A percentile compares a stretch with the other conserved stretches of the same genome.
phyloP scores from a whole-genome alignment of 2,113 vertebrate species.

The Oreochromis tanganicae region DNA sequence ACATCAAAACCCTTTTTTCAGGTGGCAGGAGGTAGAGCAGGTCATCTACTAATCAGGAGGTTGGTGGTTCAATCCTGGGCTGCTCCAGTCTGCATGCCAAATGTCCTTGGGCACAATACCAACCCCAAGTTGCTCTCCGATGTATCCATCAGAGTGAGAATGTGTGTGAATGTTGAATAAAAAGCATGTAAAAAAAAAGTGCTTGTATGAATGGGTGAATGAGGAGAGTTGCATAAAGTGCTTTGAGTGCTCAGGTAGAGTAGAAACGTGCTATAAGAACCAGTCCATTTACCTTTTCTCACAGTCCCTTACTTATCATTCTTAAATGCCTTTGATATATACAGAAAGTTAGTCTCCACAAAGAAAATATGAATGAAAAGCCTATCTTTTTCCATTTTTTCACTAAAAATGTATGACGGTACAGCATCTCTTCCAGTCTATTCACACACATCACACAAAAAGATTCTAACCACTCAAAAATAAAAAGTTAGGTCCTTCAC shows the following conservation, averaged over 20 bases:
- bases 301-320: neutral
- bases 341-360: neutral
- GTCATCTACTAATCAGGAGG: neutral
- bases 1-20: neutral
- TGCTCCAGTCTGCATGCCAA: neutral
- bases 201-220: neutral
- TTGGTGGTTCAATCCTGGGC: neutral
- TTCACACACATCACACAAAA: neutral
- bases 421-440: neutral
- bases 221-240: neutral
- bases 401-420: accelerated
- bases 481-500: neutral
- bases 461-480: neutral
- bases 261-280: neutral
- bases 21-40: neutral
- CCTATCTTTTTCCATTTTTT: neutral
- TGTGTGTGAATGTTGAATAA: neutral
- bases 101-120: neutral
- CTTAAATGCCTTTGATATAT: neutral
- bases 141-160: neutral
- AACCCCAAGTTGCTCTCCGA: neutral
- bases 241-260: too few relatives aligned
- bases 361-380: neutral
- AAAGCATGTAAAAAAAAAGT: neutral
- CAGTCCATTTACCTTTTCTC: neutral